Conservation (phyloP, 1,140 invertebrate species). For the Macrocentrus cingulum region DNA sequence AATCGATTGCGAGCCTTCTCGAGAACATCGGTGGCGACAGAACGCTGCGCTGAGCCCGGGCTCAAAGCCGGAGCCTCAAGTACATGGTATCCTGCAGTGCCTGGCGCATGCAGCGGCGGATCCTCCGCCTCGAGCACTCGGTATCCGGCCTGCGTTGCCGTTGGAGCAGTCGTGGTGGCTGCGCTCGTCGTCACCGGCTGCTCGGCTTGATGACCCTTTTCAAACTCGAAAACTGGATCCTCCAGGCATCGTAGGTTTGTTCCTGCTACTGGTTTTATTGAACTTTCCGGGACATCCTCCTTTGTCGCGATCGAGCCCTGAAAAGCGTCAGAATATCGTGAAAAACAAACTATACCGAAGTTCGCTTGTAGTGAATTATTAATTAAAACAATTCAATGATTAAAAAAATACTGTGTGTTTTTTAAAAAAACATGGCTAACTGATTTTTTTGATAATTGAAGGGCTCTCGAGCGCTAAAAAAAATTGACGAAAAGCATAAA, state of each 20-base stretch:
- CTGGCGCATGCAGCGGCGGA: conserved; percentile 11
- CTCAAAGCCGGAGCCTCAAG: conserved; percentile 55
- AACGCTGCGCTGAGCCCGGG: conserved; percentile 52
- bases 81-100: conserved; percentile 44
- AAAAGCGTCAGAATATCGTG: no score
- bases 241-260: conserved; percentile 61
- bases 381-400: no score
- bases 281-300: conserved; percentile 20
- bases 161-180: conserved; percentile 20
- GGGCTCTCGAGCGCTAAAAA: no score
- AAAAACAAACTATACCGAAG: no score
- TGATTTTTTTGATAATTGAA: no score
- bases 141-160: conserved; percentile 36
- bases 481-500: no score
- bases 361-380: no score
- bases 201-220: conserved; percentile 40
- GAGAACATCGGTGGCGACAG: conserved; percentile 73
- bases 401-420: no score
- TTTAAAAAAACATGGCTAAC: no score
- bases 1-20: conserved; percentile 81
- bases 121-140: conserved; percentile 41
- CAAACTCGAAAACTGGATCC: conserved; percentile 61
- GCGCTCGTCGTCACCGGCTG: conserved; percentile 10
- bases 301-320: conserved; percentile 19
- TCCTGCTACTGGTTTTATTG: conserved; percentile 53